Evolutionary conservation across 2,797 vertebrate species (phyloP).

Genomic region (Spea hammondii): DNA sequence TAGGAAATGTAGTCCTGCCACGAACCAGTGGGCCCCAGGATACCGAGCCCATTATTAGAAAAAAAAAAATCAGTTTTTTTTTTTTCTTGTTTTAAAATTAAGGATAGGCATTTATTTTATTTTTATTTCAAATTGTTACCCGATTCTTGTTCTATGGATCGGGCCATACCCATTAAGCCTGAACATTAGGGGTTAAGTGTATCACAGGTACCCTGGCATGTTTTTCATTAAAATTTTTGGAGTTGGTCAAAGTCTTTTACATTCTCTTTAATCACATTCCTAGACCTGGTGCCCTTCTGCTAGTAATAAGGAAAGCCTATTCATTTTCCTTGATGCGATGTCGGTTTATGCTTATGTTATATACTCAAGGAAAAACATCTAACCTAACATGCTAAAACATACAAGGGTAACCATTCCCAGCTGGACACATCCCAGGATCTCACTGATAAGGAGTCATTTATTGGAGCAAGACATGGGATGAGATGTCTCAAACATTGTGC

Average conservation of each 20-base stretch:
- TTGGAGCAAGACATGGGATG: too few relatives aligned
- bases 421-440: background rate
- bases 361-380: background rate
- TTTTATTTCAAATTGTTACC: background rate
- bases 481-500: too few relatives aligned
- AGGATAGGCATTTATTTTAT: background rate
- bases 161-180: background rate
- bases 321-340: conserved; percentile 16
- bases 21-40: too few relatives aligned
- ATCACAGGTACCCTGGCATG: conserved; percentile 15
- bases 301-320: conserved; percentile 25
- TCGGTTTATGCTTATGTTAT: conserved; percentile 18
- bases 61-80: too few relatives aligned
- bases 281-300: conserved; percentile 19
- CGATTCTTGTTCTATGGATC: background rate
- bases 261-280: conserved; percentile 32
- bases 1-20: too few relatives aligned
- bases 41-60: too few relatives aligned
- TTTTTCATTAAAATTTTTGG: conserved; percentile 39
- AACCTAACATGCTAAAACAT: background rate
- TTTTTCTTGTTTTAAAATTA: background rate
- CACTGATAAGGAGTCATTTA: background rate
- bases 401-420: background rate
- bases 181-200: conserved; percentile 7
- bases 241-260: conserved; percentile 1